phyloP scores from a whole-genome alignment of 37 sponge, comb jelly and placozoan genomes.

The Crambe crambe region DNA sequence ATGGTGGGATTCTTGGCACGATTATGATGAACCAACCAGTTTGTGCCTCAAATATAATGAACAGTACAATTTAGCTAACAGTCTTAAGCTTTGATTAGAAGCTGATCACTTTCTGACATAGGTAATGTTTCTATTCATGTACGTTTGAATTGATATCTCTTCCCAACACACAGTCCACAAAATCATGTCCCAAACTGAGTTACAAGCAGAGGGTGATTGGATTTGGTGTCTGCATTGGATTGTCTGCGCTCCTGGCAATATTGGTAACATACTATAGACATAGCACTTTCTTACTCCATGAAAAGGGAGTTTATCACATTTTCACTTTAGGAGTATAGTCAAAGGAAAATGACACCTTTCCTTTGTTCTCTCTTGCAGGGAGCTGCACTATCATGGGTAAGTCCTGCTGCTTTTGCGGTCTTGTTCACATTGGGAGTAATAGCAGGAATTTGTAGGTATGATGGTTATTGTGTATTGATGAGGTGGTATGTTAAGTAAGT shows the following conservation, averaged over 20 bases:
- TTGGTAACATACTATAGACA: too few species aligned
- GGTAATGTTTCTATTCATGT: background rate
- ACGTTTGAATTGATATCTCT: background rate
- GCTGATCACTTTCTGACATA: too few species aligned
- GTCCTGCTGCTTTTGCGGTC: conserved; percentile 42
- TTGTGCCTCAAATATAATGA: too few species aligned
- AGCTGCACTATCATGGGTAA: conserved; percentile 32
- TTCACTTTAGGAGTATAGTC: too few species aligned
- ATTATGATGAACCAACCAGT: too few species aligned
- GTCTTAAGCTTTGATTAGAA: too few species aligned
- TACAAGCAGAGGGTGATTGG: conserved; percentile 73
- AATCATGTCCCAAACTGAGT: conserved; percentile 1
- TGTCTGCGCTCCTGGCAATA: conserved; percentile 52
- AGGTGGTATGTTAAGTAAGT: too few species aligned
- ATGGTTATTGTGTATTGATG: too few species aligned
- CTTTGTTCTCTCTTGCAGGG: conserved; percentile 30
- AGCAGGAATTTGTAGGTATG: conserved; percentile 50
- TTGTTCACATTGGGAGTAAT: conserved; percentile 60
- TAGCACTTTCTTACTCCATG: too few species aligned
- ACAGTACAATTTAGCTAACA: too few species aligned
- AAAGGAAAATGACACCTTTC: background rate
- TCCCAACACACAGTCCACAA: background rate
- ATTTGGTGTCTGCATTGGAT: conserved; percentile 28
- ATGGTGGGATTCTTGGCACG: too few species aligned
- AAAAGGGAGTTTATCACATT: too few species aligned